Percentiles rank a stretch among this genome's conserved stretches.
Conservation (phyloP, 2,888 invertebrate species). For the Beris morrisii region DNA sequence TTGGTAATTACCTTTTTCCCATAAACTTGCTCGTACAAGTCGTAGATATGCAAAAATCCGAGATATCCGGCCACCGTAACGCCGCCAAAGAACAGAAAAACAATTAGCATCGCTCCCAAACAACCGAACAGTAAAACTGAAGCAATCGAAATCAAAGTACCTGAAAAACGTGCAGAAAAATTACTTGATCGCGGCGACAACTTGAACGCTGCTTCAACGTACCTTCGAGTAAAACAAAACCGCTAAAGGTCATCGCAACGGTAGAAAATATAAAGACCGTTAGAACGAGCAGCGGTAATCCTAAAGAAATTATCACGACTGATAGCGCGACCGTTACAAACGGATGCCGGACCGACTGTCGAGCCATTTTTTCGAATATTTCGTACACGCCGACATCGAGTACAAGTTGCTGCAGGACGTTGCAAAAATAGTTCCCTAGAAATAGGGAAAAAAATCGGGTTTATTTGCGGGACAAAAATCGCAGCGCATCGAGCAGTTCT, state of each 20-base stretch:
- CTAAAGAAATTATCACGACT: constrained; percentile 38
- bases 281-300: constrained; percentile 50
- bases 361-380: constrained; percentile 37
- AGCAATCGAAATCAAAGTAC: constrained; percentile 51
- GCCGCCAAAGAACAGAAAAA: constrained; percentile 45
- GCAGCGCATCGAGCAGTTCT: not conserved
- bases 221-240: constrained; percentile 55
- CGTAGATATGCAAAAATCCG: constrained; percentile 50
- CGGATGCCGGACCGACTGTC: constrained; percentile 42
- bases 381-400: not conserved
- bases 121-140: constrained; percentile 50
- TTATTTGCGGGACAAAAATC: not conserved
- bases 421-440: constrained; percentile 1
- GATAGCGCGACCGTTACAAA: constrained; percentile 39
- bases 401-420: not conserved
- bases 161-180: constrained; percentile 40
- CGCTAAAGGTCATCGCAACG: constrained; percentile 51
- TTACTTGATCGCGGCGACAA: constrained; percentile 3
- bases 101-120: constrained; percentile 46
- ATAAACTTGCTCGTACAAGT: constrained; percentile 45
- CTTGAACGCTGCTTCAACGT: not conserved
- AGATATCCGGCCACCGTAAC: constrained; percentile 49
- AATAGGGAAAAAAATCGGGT: not conserved
- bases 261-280: constrained; percentile 50
- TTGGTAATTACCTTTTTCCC: constrained; percentile 41